phyloP scores from a whole-genome alignment of 1,140 invertebrate genomes.

The Drosophila pandora region DNA sequence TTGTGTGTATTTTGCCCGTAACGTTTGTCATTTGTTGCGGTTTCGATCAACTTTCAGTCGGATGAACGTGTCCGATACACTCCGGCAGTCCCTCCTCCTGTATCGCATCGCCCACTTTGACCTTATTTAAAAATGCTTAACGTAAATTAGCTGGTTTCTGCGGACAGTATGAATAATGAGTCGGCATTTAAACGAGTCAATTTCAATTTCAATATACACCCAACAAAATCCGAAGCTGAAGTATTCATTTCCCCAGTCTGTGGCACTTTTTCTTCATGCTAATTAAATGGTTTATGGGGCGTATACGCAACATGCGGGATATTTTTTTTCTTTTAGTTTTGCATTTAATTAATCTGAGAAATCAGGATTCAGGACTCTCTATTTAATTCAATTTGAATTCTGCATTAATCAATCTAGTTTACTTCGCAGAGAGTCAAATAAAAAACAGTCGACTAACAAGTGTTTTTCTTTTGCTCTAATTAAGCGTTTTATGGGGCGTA shows the following conservation, averaged over 20 bases:
- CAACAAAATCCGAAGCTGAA: conserved; percentile 18
- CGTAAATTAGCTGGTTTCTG: conserved; percentile 79
- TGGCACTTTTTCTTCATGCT: conserved; percentile 15
- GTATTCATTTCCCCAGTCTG: background rate
- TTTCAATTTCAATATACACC: conserved; percentile 64
- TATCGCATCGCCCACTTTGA: conserved; percentile 34
- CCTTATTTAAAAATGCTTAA: conserved; percentile 82
- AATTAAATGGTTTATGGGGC: conserved; percentile 58
- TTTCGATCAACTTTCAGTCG: conserved; percentile 75
- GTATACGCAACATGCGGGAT: conserved; percentile 38
- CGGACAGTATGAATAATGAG: conserved; percentile 76
- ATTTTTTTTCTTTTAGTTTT: background rate
- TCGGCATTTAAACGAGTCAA: conserved; percentile 71
- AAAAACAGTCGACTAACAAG: conserved; percentile 5
- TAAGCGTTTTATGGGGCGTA: conserved; percentile 74
- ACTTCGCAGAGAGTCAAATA: background rate
- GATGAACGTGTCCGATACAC: conserved; percentile 42
- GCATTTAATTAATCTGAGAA: background rate
- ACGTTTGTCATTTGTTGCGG: conserved; percentile 81
- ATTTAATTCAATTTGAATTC: background rate
- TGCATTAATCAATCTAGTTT: conserved; percentile 2
- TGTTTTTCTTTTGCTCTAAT: conserved; percentile 52
- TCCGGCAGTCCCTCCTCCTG: background rate
- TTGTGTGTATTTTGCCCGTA: conserved; percentile 60
- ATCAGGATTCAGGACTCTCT: background rate